A percentile compares a stretch with the other conserved stretches of the same genome.
Conservation (phyloP, 2,113 vertebrate genomes). For the Trogon surrucura region DNA sequence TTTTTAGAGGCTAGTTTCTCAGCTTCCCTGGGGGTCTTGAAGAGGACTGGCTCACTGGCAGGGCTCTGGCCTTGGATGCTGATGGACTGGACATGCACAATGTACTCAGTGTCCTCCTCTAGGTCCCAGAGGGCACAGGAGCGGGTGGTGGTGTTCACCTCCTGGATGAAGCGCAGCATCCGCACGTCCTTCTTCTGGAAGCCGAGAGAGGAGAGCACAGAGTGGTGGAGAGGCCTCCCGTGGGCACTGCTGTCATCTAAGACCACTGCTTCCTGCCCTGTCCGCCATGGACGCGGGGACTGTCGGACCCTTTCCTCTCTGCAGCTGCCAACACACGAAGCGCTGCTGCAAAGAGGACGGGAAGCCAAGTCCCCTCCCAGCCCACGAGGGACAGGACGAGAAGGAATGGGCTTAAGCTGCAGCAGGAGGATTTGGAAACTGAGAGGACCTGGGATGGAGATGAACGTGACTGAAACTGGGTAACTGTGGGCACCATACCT, state of each 20-base stretch:
- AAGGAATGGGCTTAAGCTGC: not conserved
- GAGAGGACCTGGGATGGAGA: not conserved
- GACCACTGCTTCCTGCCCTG: slow-evolving; percentile 15
- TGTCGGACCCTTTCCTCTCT: not conserved
- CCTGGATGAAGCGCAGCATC: slow-evolving; percentile 97
- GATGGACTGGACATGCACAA: slow-evolving; percentile 94
- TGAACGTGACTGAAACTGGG: fast-evolving
- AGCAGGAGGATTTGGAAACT: not conserved
- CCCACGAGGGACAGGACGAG: not conserved
- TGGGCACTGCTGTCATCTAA: not conserved
- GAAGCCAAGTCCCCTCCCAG: not conserved
- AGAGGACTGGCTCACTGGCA: slow-evolving; percentile 90
- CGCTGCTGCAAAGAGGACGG: not conserved
- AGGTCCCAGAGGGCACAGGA: slow-evolving; percentile 95
- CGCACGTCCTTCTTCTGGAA: slow-evolving; percentile 93
- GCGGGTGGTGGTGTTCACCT: slow-evolving; percentile 96
- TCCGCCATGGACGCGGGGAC: not conserved
- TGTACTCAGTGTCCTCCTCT: slow-evolving; percentile 96
- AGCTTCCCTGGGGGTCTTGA: slow-evolving; percentile 91
- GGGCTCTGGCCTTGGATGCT: slow-evolving; percentile 94
- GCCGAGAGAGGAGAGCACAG: slow-evolving; percentile 66
- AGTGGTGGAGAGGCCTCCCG: not conserved
- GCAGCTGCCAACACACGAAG: not conserved
- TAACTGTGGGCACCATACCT: slow-evolving; percentile 75
- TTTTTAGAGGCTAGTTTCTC: slow-evolving; percentile 94